These are phyloP conservation scores for Stictonetta naevosa DNA, from an alignment of 2,113 vertebrate genomes.

Conservation along the genomic window DNA sequence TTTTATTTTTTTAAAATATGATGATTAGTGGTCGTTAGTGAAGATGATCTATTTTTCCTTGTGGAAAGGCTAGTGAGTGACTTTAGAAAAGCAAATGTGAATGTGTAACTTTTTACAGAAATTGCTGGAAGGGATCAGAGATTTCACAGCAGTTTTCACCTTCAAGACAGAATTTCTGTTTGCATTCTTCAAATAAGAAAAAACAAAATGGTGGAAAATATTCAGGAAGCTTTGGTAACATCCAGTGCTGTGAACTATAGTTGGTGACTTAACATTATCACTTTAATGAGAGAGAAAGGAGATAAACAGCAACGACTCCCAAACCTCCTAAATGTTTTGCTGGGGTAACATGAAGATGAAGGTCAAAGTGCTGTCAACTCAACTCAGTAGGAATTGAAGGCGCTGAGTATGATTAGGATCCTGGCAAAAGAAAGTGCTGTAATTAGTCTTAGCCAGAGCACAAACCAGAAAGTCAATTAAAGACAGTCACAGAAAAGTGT, in stretches of 20 bases:
- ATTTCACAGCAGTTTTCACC: slow-evolving; percentile 14
- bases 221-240: slow-evolving; percentile 60
- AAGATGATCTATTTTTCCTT: slow-evolving; percentile 54
- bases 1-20: neutral
- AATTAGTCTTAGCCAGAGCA: neutral
- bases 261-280: slow-evolving; percentile 34
- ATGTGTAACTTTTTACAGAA: slow-evolving; percentile 3
- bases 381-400: neutral
- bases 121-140: slow-evolving; percentile 5
- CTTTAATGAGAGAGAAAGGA: slow-evolving; percentile 33
- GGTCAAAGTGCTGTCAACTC: neutral
- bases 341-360: neutral
- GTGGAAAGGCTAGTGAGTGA: slow-evolving; percentile 18
- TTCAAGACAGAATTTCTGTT: slow-evolving; percentile 16
- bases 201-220: slow-evolving; percentile 29
- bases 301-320: slow-evolving; percentile 41
- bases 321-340: neutral
- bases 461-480: neutral
- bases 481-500: neutral
- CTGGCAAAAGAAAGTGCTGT: neutral
- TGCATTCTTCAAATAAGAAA: slow-evolving; percentile 57
- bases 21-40: slow-evolving; percentile 63
- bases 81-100: slow-evolving; percentile 29
- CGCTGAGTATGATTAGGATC: neutral
- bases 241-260: slow-evolving; percentile 50